Evolutionary conservation across 2,797 vertebrate genomes (phyloP), one percentile per base, ranked within the genome.

Genomic region (Parauchenoglanis punctatus): DNA sequence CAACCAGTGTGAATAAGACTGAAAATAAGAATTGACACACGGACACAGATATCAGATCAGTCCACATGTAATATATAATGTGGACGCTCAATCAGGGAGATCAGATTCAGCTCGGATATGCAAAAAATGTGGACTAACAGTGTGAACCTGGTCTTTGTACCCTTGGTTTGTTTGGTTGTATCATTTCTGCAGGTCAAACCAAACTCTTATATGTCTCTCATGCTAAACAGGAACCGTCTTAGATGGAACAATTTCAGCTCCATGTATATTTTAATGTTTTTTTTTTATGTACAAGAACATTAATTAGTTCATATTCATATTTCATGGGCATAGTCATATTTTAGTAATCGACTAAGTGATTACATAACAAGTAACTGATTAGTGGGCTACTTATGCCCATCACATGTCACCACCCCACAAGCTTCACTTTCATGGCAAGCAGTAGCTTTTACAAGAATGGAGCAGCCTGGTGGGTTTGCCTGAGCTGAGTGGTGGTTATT

Each of bases 251-350:
- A 12, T 20, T 17, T 5, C 58, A 46, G 40, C 40, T 28, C 3
- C 25, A 6, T 82, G 44, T 65, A 4, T 67, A 82, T 65, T 82
- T 46, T 12, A 67, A 65, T 28, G 46, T 13, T 54, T 35, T 20
- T 54, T 31, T 68, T 68, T 54, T 0, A 31, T 52, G 17, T 54
- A 31, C 63, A 68, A 23, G 18, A 54, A 15, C 63, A 15, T 54
- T 23, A 54, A 68, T 83, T 83, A 83, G 46, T 54, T 68, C 46
- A 12, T 83, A 67, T 83, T 68, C 63, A 68, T 83, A 68, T 83
- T 67, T 83, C 25, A 83, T 83, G 13, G 59, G 35, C 58, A 44
- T 13, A 25, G 78, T 61, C 35, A 81, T 81, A 63, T 61, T 61
- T 80, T 67, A 82, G 8, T 82, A 28, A 82, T 52, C 15, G 7